Evolutionary conservation across 2,888 invertebrate species (phyloP), one percentile per base, ranked within the genome.

Genomic region (Ennomos fuscantarius): DNA sequence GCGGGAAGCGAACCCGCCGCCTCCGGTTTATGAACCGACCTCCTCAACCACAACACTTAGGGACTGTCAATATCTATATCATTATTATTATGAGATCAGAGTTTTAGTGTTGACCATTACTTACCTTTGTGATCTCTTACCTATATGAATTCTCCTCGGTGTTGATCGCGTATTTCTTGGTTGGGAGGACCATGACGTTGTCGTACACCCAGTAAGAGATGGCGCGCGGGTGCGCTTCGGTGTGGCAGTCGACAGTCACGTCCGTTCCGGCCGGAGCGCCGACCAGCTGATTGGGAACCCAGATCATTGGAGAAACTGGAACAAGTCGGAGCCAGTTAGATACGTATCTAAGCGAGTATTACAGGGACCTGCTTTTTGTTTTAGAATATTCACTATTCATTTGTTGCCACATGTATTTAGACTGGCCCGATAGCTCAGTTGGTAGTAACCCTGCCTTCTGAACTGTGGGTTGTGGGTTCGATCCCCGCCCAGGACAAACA

Each of bases 151-250:
- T 96, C 84, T 97, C 97, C 57, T 95, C 95, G 54, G 95, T 96
- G 73, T 95, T 96, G 47, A 96, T 96, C 60, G 95, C 95, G 83
- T 97, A 97, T 82, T 97, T 98, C 85, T 96, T 96, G 58, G 97
- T 97, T 0, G 97, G 96, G 69, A 98, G 92, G 45, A 98, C 95
- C 97, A 98, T 97, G 63, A 96, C 95, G 77, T 96, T 96, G 81
- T 97, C 96, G 86, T 96, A 96, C 61, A 97, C 96, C 97, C 97
- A 98, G 88, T 97, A 98, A 81, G 96, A 97, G 89, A 97, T 97
- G 71, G 97, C 97, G 62, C 96, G 94, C 9, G 98, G 98, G 89
- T 97, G 96, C 49, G 98, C 97, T 84, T 98, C 98, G 13, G 97
- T 97, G 85, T 97, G 97, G 84, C 98, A 98, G 93, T 97, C 97